A percentile compares a stretch with the other conserved stretches of the same genome.
Evolutionary conservation across 2,113 vertebrate species (phyloP).

Genomic region (Sander vitreus): DNA sequence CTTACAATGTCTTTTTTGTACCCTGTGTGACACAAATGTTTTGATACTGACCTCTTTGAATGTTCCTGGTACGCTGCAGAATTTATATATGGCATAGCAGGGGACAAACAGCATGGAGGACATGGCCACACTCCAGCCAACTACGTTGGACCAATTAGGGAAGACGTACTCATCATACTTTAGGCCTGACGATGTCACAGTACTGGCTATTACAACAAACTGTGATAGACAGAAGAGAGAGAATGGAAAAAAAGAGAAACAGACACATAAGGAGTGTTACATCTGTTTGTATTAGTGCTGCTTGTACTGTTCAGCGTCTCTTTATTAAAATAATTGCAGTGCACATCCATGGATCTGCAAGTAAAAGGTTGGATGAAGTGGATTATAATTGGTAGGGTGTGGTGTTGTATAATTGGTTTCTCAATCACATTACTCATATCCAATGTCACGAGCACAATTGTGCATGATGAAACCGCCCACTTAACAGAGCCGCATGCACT

Average conservation of each 20-base stretch:
- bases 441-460: background rate
- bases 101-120: conserved; percentile 97
- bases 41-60: conserved; percentile 90
- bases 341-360: background rate
- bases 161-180: conserved; percentile 94
- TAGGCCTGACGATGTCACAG: conserved; percentile 90
- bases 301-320: background rate
- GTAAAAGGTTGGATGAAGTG: background rate
- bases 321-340: background rate
- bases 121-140: conserved; percentile 94
- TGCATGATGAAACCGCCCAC: background rate
- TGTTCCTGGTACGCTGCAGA: conserved; percentile 88
- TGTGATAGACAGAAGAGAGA: conserved; percentile 62
- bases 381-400: background rate
- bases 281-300: background rate
- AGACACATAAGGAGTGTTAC: background rate
- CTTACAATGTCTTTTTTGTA: background rate
- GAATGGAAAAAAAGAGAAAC: background rate
- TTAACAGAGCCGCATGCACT: background rate
- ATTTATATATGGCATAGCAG: conserved; percentile 92
- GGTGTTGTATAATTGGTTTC: background rate
- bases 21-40: background rate
- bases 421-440: conserved; percentile 3
- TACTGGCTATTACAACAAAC: conserved; percentile 96
- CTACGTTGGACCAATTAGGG: conserved; percentile 90